A percentile compares a stretch with the other conserved stretches of the same genome.
Evolutionary conservation across 2,888 invertebrate genomes (phyloP).

Genomic region (Lasioglossum lativentre): DNA sequence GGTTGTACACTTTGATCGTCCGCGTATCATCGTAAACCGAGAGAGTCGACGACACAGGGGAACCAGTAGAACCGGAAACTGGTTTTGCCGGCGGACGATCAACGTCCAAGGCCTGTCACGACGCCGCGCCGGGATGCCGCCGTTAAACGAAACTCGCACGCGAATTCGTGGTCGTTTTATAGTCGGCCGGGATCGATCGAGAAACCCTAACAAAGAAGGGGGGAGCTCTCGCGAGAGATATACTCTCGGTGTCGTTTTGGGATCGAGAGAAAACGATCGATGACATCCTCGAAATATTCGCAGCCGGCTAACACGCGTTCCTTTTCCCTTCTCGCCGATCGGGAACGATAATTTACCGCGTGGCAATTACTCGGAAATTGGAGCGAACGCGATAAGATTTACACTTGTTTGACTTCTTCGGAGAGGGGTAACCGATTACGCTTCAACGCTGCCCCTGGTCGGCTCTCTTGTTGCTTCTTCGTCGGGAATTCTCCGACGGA

Average conservation of each 20-base stretch:
- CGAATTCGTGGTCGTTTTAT: conserved; percentile 54
- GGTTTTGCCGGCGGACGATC: conserved; percentile 74
- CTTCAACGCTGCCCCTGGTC: conserved; percentile 1
- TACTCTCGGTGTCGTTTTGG: neutral
- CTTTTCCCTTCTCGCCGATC: neutral
- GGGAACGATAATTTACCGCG: conserved; percentile 26
- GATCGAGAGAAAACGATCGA: conserved; percentile 10
- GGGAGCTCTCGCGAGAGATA: neutral
- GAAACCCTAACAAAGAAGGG: conserved; percentile 40
- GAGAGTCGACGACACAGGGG: conserved; percentile 44
- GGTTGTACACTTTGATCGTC: conserved; percentile 14
- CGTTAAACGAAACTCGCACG: conserved; percentile 69
- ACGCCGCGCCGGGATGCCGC: conserved; percentile 65
- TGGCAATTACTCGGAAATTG: conserved; percentile 42
- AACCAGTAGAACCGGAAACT: conserved; percentile 67
- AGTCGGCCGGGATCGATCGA: conserved; percentile 57
- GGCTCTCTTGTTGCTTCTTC: neutral
- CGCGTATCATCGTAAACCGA: conserved; percentile 30
- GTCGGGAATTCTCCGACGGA: neutral
- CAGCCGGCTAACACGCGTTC: neutral
- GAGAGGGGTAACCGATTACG: conserved; percentile 3
- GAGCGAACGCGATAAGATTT: conserved; percentile 41
- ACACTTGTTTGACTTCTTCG: conserved; percentile 33
- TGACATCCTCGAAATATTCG: conserved; percentile 26
- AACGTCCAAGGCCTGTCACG: conserved; percentile 76